phyloP scores from a whole-genome alignment of 2,797 vertebrate genomes.

The Poeciliopsis gracilis region DNA sequence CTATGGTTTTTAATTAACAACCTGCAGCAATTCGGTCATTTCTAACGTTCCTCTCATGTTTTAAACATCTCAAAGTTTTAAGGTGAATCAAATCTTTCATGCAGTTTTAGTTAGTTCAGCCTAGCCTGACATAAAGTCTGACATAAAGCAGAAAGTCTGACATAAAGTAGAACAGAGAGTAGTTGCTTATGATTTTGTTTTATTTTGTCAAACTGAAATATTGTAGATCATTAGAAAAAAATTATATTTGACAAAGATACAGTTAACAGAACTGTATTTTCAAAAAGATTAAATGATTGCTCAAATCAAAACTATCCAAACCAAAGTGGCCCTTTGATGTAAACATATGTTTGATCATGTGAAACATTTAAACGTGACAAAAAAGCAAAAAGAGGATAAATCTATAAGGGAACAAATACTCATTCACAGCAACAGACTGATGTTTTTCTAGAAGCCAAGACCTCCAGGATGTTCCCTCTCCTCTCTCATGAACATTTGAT shows the following conservation, averaged over 20 bases:
- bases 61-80: background rate
- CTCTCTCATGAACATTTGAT: constrained; percentile 27
- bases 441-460: background rate
- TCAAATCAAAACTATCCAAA: background rate
- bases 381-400: background rate
- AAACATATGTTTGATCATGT: background rate
- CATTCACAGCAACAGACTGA: background rate
- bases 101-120: background rate
- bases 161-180: background rate
- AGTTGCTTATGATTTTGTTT: background rate
- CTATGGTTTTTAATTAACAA: background rate
- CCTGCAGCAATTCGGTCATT: background rate
- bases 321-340: background rate
- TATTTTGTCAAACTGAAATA: background rate
- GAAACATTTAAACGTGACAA: background rate
- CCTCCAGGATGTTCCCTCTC: constrained; percentile 27
- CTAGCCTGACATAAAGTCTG: background rate
- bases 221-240: background rate
- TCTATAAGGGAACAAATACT: background rate
- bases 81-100: background rate
- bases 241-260: background rate
- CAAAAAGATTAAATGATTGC: background rate
- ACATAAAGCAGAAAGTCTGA: background rate
- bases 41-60: background rate
- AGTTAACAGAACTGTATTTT: background rate